Base-by-base conservation (phyloP, 2,888 invertebrate species). In the Anaspis maculata region DNA sequence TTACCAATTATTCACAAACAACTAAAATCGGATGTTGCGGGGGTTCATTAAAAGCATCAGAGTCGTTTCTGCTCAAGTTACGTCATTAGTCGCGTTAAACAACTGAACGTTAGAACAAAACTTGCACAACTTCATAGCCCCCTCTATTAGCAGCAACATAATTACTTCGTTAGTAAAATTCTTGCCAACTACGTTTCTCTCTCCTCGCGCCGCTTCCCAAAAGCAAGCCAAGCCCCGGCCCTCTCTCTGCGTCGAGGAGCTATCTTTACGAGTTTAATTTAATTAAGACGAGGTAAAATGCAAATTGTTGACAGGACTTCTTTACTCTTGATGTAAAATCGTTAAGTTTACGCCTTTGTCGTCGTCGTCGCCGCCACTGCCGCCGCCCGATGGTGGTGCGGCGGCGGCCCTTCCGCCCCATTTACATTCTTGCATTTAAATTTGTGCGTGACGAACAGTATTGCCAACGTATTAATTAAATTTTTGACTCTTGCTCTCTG, bases 61-160 rank as follows among this genome's bases (percentile, higher is more conserved):
- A 91, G 69, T 80, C 87, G 44, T 45, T 38, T 81, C 89, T 64
- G 88, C 15, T 79, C 82, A 41, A 78, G 80, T 44, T 87, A 87
- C 62, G 74, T 82, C 39, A 76, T 78, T 68, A 78, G 77, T 44
- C 79, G 79, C 63, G 63, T 64, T 49, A 65, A 64, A 49, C 64
- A 58, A 58, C 59, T 52, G 57, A 56, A 58, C 48, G 57, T 57
- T 57, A 51, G 56, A 57, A 60, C 60, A 57, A 59, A 60, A 59
- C 57, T 59, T 56, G 51, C 54, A 52, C 54, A 56, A 56, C 55
- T 56, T 53, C 49, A 44, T 49, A 42, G 39, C 37, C 45, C 49
- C 51, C 54, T 58, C 60, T 59, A 61, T 61, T 61, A 61, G 59
- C 59, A 60, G 57, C 55, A 49, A 57, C 61, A 60, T 63, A 63